phyloP scores from a whole-genome alignment of 2,888 invertebrate genomes.

The Drosophila hamatofila region DNA sequence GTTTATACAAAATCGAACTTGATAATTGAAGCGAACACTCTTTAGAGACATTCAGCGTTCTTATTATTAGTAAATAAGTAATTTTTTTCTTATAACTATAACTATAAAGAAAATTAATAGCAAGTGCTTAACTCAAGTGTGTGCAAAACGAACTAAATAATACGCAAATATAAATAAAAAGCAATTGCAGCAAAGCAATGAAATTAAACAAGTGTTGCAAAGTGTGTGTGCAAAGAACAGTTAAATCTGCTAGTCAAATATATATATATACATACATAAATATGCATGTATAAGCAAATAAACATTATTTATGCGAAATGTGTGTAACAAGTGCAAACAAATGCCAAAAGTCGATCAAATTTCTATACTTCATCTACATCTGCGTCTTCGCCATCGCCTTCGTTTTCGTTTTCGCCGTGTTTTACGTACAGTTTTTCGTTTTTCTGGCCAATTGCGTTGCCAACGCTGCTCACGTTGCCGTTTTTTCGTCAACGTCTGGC shows the following conservation, averaged over 20 bases:
- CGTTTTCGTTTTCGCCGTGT: conserved; percentile 36
- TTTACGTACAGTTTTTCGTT: conserved; percentile 51
- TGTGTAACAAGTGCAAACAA: conserved; percentile 37
- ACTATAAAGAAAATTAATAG: neutral
- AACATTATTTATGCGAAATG: conserved; percentile 12
- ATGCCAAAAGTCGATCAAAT: conserved; percentile 24
- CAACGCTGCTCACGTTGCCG: conserved; percentile 39
- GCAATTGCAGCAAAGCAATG: conserved; percentile 16
- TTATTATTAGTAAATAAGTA: conserved; percentile 38
- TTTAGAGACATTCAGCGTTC: conserved; percentile 62
- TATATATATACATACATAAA: neutral
- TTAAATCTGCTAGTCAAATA: conserved; percentile 15
- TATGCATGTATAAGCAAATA: conserved; percentile 4
- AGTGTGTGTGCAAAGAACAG: conserved; percentile 55
- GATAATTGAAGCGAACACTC: conserved; percentile 82
- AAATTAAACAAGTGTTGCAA: conserved; percentile 24
- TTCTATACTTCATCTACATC: conserved; percentile 28
- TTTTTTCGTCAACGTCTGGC: conserved; percentile 75
- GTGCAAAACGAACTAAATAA: conserved; percentile 49
- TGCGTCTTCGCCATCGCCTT: conserved; percentile 17
- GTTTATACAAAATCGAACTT: conserved; percentile 46
- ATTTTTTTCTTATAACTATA: conserved; percentile 39
- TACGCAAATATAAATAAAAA: conserved; percentile 16
- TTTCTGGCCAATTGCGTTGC: conserved; percentile 51
- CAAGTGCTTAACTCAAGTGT: conserved; percentile 28